Evolutionary conservation across 2,888 invertebrate genomes (phyloP), one percentile per base, ranked within the genome.

Genomic region (Syritta pipiens): DNA sequence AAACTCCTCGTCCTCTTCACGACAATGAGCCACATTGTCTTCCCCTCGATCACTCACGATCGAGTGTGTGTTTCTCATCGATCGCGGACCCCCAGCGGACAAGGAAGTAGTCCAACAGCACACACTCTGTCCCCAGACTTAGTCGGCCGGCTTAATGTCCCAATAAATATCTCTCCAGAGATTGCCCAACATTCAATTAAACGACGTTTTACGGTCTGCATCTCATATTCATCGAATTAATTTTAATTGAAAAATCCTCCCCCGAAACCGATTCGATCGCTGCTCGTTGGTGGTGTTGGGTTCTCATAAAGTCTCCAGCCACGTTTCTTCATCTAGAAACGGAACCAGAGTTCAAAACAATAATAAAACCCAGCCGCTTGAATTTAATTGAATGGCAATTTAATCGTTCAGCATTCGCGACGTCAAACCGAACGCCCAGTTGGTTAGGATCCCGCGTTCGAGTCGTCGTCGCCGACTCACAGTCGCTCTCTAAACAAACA

Each of bases 311-410:
- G 30, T 60, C 67, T 14, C 10, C 1, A 24, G 10, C 7, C 9
- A 2, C 7, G 19, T 57, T 60, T 62, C 12, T 30, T 12, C 28
- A 26, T 37, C 24, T 44, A 48, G 48, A 53, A 71, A 59, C 65
- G 63, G 63, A 71, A 72, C 71, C 59, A 53, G 22, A 59, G 51
- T 46, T 53, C 72, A 63, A 63, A 72, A 28, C 28, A 60, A 37
- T 37, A 17, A 71, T 53, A 40, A 53, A 71, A 20, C 51, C 40
- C 28, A 30, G 40, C 19, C 59, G 32, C 14, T 26, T 57, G 40
- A n/a, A n/a, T 35, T 72, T 72, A 77, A 77, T 77, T 77, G 72
- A 71, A 72, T 60, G 65, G 63, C 77, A 72, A 72, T 77, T 77
- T 65, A 55, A 77, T 72, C 59, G 72, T 63, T 77, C 72, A 60